Evolutionary conservation across 1,140 invertebrate species (phyloP).

Genomic region (Anagrus nilaparvatae): DNA sequence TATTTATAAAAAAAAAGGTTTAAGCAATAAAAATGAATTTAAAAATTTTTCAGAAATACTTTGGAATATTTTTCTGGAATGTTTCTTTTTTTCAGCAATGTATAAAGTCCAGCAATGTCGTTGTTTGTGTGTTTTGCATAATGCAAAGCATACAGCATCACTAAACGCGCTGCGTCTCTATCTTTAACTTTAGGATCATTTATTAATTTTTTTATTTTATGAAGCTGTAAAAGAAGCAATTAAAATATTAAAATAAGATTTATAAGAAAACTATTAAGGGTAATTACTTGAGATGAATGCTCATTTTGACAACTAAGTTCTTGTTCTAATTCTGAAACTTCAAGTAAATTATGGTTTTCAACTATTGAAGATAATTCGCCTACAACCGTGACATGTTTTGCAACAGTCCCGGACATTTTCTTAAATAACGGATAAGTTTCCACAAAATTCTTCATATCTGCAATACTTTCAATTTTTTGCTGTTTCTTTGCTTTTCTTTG

Average conservation of each 20-base stretch:
- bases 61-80: slow-evolving; percentile 48
- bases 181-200: slow-evolving; percentile 60
- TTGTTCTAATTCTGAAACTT: slow-evolving; percentile 94
- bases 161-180: slow-evolving; percentile 75
- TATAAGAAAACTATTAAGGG: slow-evolving; percentile 1
- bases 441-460: slow-evolving; percentile 98
- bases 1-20: too few species aligned
- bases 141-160: slow-evolving; percentile 85
- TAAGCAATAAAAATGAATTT: too few species aligned
- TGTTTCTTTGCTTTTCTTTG: slow-evolving; percentile 91
- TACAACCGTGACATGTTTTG: slow-evolving; percentile 94
- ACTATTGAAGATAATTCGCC: slow-evolving; percentile 87
- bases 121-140: slow-evolving; percentile 86
- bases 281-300: slow-evolving; percentile 74
- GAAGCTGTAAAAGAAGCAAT: slow-evolving; percentile 30
- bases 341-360: slow-evolving; percentile 65
- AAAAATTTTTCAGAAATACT: too few species aligned
- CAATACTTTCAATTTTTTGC: slow-evolving; percentile 96
- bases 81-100: slow-evolving; percentile 60
- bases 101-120: slow-evolving; percentile 64
- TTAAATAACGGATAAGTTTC: slow-evolving; percentile 98
- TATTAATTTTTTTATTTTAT: slow-evolving; percentile 63
- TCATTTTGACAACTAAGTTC: slow-evolving; percentile 89
- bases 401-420: slow-evolving; percentile 97
- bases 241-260: slow-evolving; percentile 1